phyloP scores from a whole-genome alignment of 2,113 vertebrate genomes.

The Upupa epops region DNA sequence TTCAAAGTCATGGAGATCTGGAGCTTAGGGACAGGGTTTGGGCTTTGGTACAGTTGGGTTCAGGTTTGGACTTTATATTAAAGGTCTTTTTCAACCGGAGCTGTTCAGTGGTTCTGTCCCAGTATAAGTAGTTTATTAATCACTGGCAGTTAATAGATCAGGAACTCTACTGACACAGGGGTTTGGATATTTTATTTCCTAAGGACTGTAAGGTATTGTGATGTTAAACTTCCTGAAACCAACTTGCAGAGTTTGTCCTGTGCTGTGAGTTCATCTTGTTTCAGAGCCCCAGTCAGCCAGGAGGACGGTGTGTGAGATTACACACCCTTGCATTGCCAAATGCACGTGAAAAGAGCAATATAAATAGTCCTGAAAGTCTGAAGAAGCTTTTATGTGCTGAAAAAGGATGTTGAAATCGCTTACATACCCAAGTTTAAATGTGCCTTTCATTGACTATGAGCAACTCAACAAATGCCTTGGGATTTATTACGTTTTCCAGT shows the following conservation, averaged over 20 bases:
- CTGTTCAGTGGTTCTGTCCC: not conserved
- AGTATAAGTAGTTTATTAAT: not conserved
- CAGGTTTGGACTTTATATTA: too few species aligned
- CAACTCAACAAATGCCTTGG: not conserved
- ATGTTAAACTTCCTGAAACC: not conserved
- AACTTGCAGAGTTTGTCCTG: not conserved
- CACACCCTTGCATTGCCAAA: not conserved
- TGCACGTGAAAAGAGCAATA: not conserved
- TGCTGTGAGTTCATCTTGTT: not conserved
- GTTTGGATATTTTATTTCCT: not conserved
- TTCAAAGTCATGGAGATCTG: too few species aligned
- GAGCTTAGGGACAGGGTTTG: too few species aligned
- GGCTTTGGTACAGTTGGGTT: too few species aligned
- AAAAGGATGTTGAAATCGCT: not conserved
- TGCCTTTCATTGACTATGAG: not conserved
- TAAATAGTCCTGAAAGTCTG: not conserved
- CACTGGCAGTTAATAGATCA: not conserved
- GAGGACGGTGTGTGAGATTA: slow-evolving; percentile 18
- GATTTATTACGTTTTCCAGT: not conserved
- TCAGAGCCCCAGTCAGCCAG: not conserved
- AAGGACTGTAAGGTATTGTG: not conserved
- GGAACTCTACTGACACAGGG: not conserved
- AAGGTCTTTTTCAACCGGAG: too few species aligned
- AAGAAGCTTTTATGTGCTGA: not conserved
- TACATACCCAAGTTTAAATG: not conserved